A percentile compares a stretch with the other conserved stretches of the same genome.
phyloP scores from a whole-genome alignment of 2,113 vertebrate genomes.

The Menidia beryllina region DNA sequence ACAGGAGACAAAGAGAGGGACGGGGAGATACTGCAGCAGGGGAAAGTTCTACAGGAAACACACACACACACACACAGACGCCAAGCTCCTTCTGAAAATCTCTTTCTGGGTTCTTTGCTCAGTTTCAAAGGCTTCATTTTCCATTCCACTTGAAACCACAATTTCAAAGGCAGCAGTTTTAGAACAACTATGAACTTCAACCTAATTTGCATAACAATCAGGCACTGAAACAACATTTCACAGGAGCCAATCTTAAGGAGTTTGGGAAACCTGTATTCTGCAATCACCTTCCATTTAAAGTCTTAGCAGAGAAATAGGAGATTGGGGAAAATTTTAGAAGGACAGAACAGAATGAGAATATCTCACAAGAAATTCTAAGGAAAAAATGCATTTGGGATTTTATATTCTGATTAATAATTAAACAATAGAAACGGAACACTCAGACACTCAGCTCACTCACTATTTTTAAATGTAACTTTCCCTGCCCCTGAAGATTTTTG shows the following conservation, averaged over 20 bases:
- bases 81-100: slow-evolving; percentile 1
- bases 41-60: not conserved
- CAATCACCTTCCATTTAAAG: slow-evolving; percentile 9
- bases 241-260: slow-evolving; percentile 3
- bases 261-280: not conserved
- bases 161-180: slow-evolving; percentile 41
- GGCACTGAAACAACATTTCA: slow-evolving; percentile 5
- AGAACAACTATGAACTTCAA: slow-evolving; percentile 36
- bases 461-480: slow-evolving; percentile 11
- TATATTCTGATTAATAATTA: slow-evolving; percentile 21
- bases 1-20: slow-evolving; percentile 25
- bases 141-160: slow-evolving; percentile 7
- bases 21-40: slow-evolving; percentile 15
- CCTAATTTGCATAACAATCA: slow-evolving; percentile 47
- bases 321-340: slow-evolving; percentile 3
- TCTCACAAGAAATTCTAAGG: too few relatives aligned
- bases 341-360: slow-evolving; percentile 10
- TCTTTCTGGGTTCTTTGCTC: slow-evolving; percentile 9
- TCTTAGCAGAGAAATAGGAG: slow-evolving; percentile 23
- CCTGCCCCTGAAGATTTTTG: not conserved
- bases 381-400: not conserved
- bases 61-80: not conserved
- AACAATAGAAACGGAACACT: not conserved
- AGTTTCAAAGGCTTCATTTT: slow-evolving; percentile 39
- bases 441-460: not conserved